These are phyloP conservation scores for Microtus oregoni DNA, from an alignment of 2,113 vertebrate species.

Conservation along the genomic window DNA sequence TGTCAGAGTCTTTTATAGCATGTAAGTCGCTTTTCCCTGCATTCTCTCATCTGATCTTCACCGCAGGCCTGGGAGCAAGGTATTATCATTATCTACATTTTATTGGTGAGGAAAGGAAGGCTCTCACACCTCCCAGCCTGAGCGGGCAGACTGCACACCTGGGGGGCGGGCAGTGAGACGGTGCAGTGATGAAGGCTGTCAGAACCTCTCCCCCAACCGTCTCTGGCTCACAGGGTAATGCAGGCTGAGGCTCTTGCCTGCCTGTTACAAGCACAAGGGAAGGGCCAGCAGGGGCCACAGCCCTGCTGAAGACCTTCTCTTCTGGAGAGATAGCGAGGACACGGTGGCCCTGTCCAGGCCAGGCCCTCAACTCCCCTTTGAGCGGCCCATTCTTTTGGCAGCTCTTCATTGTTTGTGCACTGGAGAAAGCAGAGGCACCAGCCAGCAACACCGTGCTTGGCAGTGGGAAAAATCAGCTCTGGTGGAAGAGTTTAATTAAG, in stretches of 20 bases:
- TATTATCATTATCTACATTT: slow-evolving; percentile 78
- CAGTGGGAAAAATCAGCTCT: background rate
- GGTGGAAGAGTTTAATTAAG: background rate
- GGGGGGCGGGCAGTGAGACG: background rate
- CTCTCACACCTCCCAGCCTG: slow-evolving; percentile 31
- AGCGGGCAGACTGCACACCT: slow-evolving; percentile 42
- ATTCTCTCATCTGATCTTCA: slow-evolving; percentile 79
- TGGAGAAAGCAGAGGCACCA: background rate
- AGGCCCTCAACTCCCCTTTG: background rate
- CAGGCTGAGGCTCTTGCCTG: slow-evolving; percentile 5
- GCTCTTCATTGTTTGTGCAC: background rate
- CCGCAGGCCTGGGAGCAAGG: slow-evolving; percentile 73
- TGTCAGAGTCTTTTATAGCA: slow-evolving; percentile 79
- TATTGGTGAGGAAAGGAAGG: slow-evolving; percentile 62
- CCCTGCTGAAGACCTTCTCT: background rate
- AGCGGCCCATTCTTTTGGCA: background rate
- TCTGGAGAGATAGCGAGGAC: background rate
- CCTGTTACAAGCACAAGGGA: background rate
- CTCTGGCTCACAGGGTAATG: background rate
- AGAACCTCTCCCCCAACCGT: background rate
- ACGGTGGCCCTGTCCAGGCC: background rate
- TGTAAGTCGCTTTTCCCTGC: slow-evolving; percentile 65
- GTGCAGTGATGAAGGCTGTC: background rate
- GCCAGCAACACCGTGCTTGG: background rate
- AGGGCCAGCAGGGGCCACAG: background rate